Conservation (phyloP, 2,888 invertebrate genomes). For the Harpalus rubripes region DNA sequence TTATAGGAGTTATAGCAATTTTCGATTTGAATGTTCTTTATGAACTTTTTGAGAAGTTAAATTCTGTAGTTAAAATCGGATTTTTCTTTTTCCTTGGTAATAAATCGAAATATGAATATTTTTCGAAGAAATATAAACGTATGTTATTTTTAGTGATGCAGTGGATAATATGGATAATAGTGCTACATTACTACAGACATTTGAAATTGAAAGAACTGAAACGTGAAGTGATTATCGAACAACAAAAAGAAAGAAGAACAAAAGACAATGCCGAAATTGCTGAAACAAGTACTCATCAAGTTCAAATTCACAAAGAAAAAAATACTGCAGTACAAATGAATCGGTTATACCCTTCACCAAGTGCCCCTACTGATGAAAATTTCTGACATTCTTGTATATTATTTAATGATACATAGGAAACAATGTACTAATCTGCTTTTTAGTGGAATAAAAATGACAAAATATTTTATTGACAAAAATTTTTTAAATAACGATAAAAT, state of each 20-base stretch:
- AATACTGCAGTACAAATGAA: background rate
- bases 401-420: no score
- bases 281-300: background rate
- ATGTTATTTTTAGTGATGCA: slow-evolving; percentile 13
- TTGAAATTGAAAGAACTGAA: slow-evolving; percentile 17
- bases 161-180: slow-evolving; percentile 15
- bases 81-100: slow-evolving; percentile 3
- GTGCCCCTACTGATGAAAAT: background rate
- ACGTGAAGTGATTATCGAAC: background rate
- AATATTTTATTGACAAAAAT: no score
- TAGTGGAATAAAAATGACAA: no score
- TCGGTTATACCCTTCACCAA: slow-evolving; percentile 25
- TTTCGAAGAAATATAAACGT: background rate
- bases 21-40: background rate
- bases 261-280: background rate
- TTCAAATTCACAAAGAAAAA: background rate
- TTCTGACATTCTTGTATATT: background rate
- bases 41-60: background rate
- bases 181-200: slow-evolving; percentile 7
- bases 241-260: background rate
- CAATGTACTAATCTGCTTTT: no score
- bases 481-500: no score
- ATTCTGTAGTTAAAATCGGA: background rate
- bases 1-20: background rate
- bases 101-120: background rate